Evolutionary conservation across 1,140 invertebrate genomes (phyloP).

Genomic region (Plodia interpunctella): DNA sequence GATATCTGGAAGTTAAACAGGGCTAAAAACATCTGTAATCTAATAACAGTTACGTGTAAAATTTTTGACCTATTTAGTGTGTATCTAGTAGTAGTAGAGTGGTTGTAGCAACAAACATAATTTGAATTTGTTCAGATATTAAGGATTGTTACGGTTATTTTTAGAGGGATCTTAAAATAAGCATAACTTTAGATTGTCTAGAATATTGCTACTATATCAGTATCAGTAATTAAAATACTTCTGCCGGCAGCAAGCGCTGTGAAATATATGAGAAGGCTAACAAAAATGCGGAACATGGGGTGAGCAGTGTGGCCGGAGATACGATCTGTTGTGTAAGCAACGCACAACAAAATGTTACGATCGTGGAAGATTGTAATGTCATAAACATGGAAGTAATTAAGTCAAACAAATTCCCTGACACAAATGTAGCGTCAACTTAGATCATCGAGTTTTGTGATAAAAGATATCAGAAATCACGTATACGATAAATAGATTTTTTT

Average conservation of each 20-base stretch:
- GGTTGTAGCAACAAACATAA: too few species aligned
- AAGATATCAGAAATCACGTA: neutral
- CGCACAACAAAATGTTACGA: neutral
- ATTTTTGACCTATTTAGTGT: too few species aligned
- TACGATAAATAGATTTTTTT: neutral
- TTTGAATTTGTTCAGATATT: too few species aligned
- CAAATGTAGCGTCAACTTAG: neutral
- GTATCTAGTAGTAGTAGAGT: too few species aligned
- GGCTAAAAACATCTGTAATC: too few species aligned
- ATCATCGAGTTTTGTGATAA: neutral
- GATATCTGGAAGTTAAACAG: too few species aligned
- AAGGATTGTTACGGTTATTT: too few species aligned
- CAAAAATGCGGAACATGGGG: neutral
- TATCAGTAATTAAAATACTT: neutral
- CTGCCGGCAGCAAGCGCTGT: neutral
- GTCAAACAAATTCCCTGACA: neutral
- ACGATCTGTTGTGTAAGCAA: neutral
- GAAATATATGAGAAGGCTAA: neutral
- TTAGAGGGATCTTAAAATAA: too few species aligned
- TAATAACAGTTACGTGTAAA: too few species aligned
- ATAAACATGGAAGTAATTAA: neutral
- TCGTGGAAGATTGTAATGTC: neutral
- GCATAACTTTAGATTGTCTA: too few species aligned
- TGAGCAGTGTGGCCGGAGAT: neutral
- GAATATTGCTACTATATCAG: too few species aligned